phyloP scores from a whole-genome alignment of 2,888 invertebrate genomes.

The Apeira syringaria region DNA sequence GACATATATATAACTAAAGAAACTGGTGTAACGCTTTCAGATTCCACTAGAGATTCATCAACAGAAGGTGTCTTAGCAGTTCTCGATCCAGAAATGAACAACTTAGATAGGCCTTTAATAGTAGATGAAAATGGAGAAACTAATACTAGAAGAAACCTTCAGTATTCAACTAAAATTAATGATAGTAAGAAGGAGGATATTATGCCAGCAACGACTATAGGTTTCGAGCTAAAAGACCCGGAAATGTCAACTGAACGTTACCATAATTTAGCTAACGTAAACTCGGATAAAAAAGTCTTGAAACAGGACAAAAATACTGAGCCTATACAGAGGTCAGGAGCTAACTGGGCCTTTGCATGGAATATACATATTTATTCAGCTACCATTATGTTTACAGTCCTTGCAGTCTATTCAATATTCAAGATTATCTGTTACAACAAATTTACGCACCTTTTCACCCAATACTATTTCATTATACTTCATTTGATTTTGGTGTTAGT shows the following conservation, averaged over 20 bases:
- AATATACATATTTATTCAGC: constrained; percentile 95
- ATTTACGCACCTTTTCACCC: constrained; percentile 93
- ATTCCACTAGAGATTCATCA: constrained; percentile 65
- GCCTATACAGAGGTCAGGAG: constrained; percentile 75
- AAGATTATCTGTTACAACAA: constrained; percentile 94
- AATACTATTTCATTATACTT: constrained; percentile 93
- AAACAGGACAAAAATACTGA: constrained; percentile 70
- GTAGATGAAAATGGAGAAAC: constrained; percentile 75
- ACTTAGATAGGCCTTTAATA: constrained; percentile 76
- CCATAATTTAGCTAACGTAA: constrained; percentile 84
- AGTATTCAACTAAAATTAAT: constrained; percentile 73
- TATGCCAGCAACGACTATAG: constrained; percentile 72
- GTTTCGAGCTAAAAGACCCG: constrained; percentile 73
- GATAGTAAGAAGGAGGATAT: constrained; percentile 67
- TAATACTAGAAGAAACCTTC: constrained; percentile 76
- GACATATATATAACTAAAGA: constrained; percentile 72
- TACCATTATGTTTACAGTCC: constrained; percentile 91
- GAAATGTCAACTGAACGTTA: constrained; percentile 81
- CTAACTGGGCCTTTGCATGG: constrained; percentile 94
- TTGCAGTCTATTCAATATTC: constrained; percentile 93
- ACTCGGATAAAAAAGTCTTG: constrained; percentile 75
- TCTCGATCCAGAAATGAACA: constrained; percentile 78
- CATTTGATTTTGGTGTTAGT: constrained; percentile 92
- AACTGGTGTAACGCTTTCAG: constrained; percentile 71
- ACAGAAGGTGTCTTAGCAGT: constrained; percentile 79